Percentiles rank a stretch among this genome's conserved stretches.
Conservation (phyloP, 2,888 invertebrate genomes). For the Leptopilina myrica region DNA sequence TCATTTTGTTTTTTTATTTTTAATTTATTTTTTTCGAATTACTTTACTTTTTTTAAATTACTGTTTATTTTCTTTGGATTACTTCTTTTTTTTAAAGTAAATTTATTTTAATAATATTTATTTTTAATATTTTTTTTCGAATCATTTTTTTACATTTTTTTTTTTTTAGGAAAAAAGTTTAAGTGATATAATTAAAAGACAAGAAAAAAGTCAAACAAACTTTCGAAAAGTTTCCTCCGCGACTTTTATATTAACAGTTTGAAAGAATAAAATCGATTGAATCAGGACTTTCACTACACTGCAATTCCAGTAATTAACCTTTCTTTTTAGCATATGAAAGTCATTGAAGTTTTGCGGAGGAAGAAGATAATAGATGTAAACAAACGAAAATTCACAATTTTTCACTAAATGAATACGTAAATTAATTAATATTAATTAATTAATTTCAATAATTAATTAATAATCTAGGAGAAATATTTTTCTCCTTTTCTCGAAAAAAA, state of each 20-base stretch:
- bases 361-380: background rate
- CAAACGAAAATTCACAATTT: background rate
- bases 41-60: no score
- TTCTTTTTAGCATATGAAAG: background rate
- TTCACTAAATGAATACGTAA: no score
- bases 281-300: slow-evolving; percentile 3
- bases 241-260: slow-evolving; percentile 21
- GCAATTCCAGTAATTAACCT: slow-evolving; percentile 4
- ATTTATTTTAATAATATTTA: no score
- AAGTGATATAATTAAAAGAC: slow-evolving; percentile 8
- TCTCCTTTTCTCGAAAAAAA: background rate
- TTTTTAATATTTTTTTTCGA: no score
- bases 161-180: no score
- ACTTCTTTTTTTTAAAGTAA: no score
- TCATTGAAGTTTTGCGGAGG: no score
- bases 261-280: slow-evolving; percentile 10
- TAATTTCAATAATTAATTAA: background rate
- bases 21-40: no score
- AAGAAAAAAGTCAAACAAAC: background rate
- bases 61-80: no score
- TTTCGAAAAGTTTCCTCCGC: background rate
- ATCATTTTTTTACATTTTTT: background rate
- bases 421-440: no score
- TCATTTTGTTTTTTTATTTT: no score
- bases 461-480: background rate